A percentile compares a stretch with the other conserved stretches of the same genome.
phyloP scores from a whole-genome alignment of 2,888 invertebrate species.

The Synanthedon tipuliformis region DNA sequence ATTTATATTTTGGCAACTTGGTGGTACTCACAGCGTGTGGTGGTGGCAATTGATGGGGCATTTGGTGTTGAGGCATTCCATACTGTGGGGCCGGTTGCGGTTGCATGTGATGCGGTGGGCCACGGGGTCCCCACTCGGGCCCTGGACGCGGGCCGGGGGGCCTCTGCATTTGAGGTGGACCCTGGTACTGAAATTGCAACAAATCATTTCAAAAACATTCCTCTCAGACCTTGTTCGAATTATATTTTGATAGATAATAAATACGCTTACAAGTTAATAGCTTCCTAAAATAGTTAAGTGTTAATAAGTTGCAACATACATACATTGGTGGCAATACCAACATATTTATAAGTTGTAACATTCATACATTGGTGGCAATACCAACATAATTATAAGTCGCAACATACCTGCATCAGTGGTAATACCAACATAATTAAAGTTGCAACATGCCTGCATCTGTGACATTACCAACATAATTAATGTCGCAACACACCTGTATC shows the following conservation, averaged over 20 bases:
- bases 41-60: conserved; percentile 59
- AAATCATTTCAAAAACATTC: no score
- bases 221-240: no score
- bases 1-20: not conserved
- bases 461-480: no score
- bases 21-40: conserved; percentile 40
- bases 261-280: no score
- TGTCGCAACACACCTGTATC: no score
- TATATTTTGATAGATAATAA: no score
- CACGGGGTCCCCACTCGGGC: conserved; percentile 54
- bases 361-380: conserved; percentile 68
- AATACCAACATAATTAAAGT: no score
- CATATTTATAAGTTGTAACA: not conserved
- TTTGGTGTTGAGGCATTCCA: conserved; percentile 58
- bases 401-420: no score
- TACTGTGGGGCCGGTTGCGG: conserved; percentile 55
- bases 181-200: conserved; percentile 38
- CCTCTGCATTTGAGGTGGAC: conserved; percentile 50
- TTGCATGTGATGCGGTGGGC: conserved; percentile 48
- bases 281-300: no score
- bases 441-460: conserved; percentile 63
- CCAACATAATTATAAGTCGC: no score
- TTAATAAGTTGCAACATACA: no score
- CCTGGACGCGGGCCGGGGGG: conserved; percentile 40
- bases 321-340: no score